A percentile compares a stretch with the other conserved stretches of the same genome.
These are phyloP conservation scores for Sebastes taczanowskii DNA, from an alignment of 2,797 vertebrate species.

Conservation along the genomic window DNA sequence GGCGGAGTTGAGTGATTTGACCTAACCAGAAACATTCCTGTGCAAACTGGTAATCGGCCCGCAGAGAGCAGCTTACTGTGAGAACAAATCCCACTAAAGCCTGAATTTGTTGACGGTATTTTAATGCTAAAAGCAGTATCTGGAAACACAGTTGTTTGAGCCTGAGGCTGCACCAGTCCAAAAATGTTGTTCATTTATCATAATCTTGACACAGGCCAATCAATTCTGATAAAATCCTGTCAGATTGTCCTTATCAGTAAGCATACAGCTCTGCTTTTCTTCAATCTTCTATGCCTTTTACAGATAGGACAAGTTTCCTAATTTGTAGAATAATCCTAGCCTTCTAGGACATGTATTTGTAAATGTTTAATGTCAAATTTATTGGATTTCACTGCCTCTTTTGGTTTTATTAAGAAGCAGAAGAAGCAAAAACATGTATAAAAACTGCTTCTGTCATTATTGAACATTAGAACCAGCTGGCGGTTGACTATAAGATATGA, in stretches of 20 bases:
- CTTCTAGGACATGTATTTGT: background rate
- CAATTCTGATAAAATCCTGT: background rate
- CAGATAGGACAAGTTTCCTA: background rate
- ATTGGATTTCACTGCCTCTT: background rate
- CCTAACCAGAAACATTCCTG: constrained; percentile 35
- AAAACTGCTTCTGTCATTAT: background rate
- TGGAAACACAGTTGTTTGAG: background rate
- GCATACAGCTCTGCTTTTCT: background rate
- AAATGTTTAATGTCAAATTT: background rate
- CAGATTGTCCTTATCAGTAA: background rate
- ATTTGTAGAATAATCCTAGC: background rate
- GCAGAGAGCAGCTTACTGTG: background rate
- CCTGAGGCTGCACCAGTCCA: background rate
- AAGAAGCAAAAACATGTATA: background rate
- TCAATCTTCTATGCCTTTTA: background rate
- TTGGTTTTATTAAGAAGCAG: background rate
- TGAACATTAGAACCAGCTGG: background rate
- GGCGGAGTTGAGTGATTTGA: constrained; percentile 39
- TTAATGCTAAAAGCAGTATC: background rate
- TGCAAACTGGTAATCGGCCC: constrained; percentile 17
- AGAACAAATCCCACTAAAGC: constrained; percentile 5
- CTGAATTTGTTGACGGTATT: constrained; percentile 14
- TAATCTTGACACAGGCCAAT: background rate
- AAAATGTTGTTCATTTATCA: background rate
- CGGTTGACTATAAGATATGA: background rate